Evolutionary conservation across 1,140 invertebrate species (phyloP).

Genomic region (Zophobas morio): DNA sequence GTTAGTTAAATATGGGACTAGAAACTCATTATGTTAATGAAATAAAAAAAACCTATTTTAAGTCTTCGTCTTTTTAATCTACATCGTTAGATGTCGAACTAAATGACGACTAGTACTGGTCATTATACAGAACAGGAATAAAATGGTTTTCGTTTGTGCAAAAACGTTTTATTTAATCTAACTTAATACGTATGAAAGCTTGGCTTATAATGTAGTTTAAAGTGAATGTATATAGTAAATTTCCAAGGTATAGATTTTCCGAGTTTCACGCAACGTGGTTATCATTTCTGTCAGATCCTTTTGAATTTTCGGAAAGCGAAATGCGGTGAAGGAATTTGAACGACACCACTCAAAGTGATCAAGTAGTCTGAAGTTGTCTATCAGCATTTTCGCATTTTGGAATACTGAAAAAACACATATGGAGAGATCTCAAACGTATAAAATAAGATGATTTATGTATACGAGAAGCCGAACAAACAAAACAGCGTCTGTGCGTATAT

Average conservation of each 20-base stretch:
- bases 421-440: slow-evolving; percentile 1
- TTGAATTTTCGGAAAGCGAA: slow-evolving; percentile 21
- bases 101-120: too few relatives aligned
- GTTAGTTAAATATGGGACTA: too few relatives aligned
- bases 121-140: too few relatives aligned
- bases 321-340: slow-evolving; percentile 33
- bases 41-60: too few relatives aligned
- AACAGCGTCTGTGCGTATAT: not conserved
- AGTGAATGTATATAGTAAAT: not conserved
- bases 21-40: too few relatives aligned
- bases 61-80: too few relatives aligned
- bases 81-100: too few relatives aligned
- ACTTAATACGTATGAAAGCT: too few relatives aligned
- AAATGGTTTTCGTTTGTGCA: not conserved
- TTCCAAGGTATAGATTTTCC: not conserved
- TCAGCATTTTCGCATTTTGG: slow-evolving; percentile 37
- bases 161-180: not conserved
- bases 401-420: slow-evolving; percentile 6
- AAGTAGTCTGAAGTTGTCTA: slow-evolving; percentile 43
- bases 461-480: slow-evolving; percentile 5
- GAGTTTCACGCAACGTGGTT: slow-evolving; percentile 9
- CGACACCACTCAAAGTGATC: slow-evolving; percentile 38
- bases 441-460: slow-evolving; percentile 35
- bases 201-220: not conserved
- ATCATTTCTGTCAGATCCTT: slow-evolving; percentile 18